Evolutionary conservation across 2,797 vertebrate species (phyloP), one percentile per base, ranked within the genome.

Genomic region (Meriones psammophilus): DNA sequence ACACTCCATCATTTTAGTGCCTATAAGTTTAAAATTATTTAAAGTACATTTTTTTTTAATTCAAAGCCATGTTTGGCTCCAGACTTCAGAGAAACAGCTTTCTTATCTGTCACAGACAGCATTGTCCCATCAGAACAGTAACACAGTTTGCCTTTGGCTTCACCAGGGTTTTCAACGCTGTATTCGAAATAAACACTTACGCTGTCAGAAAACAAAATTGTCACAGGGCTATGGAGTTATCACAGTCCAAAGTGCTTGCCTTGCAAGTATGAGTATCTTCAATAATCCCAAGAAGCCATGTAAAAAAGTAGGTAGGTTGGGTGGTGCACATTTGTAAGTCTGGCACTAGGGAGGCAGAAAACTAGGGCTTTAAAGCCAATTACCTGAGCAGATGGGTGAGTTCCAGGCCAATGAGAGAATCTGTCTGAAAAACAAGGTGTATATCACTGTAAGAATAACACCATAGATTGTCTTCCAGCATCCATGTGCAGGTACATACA

Each of bases 251-350:
- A 64, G 15, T 64, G 58, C 28, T 64, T 62, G 39, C 6, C 0
- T 30, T 77, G 0, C 8, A 9, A 50, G 39, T 28, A 26, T 46
- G 20, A n/a, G 39, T 42, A 46, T 28, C 7, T 62, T 33, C 30
- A 18, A 5, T 77, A 46, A 77, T 50, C 20, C 28, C 26, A 13
- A 89, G 56, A 64, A 15, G 3, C 39, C 10, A 88, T 15, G 9
- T 15, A 5, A 15, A 64, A 26, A 56, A 5, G 3, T 13, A 42
- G 0, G 17, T 28, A 24, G 10, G 54, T 2, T 8, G 3, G 30
- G 12, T 26, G 3, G 13, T 5, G 0, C 12, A 46, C 3, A n/a
- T 14, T 7, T 89, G 12, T 24, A 64, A 24, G 6, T 18, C 18
- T 4, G 13, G 12, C 18, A 24, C 18, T 64, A 20, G 9, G 7